Percentiles rank a stretch among this genome's conserved stretches.
Conservation (phyloP, 2,888 invertebrate genomes). For the Xanthostigma xanthostigma region DNA sequence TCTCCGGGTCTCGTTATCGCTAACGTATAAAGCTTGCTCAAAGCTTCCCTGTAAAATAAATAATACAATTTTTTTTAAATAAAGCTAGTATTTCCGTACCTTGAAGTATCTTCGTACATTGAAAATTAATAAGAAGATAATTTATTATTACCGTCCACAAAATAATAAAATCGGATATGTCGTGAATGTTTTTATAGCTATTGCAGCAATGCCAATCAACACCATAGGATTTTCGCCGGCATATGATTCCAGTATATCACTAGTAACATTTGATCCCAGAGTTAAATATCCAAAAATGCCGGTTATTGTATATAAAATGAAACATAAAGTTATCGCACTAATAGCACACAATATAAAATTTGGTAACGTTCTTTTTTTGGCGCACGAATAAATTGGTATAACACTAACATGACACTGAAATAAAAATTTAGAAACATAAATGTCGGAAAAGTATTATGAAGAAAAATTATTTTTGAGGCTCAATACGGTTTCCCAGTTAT, state of each 20-base stretch:
- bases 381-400: constrained; percentile 44
- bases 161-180: constrained; percentile 44
- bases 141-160: constrained; percentile 34
- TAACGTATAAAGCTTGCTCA: too few relatives aligned
- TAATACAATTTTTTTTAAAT: too few relatives aligned
- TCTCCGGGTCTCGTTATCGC: too few relatives aligned
- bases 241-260: too few relatives aligned
- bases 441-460: too few relatives aligned
- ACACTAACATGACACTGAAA: constrained; percentile 41
- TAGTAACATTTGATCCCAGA: too few relatives aligned
- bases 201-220: constrained; percentile 27
- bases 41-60: too few relatives aligned
- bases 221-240: constrained; percentile 4
- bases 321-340: constrained; percentile 33
- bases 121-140: constrained; percentile 16
- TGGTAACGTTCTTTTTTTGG: constrained; percentile 31
- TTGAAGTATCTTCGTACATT: too few relatives aligned
- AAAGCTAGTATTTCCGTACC: too few relatives aligned
- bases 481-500: too few relatives aligned
- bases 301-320: constrained; percentile 8
- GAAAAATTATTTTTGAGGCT: too few relatives aligned
- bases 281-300: too few relatives aligned
- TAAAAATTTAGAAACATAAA: not conserved
- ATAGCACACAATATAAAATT: constrained; percentile 33
- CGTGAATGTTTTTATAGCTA: constrained; percentile 35